Base-by-base conservation (phyloP, 1,140 invertebrate genomes). In the Nasonia vitripennis region DNA sequence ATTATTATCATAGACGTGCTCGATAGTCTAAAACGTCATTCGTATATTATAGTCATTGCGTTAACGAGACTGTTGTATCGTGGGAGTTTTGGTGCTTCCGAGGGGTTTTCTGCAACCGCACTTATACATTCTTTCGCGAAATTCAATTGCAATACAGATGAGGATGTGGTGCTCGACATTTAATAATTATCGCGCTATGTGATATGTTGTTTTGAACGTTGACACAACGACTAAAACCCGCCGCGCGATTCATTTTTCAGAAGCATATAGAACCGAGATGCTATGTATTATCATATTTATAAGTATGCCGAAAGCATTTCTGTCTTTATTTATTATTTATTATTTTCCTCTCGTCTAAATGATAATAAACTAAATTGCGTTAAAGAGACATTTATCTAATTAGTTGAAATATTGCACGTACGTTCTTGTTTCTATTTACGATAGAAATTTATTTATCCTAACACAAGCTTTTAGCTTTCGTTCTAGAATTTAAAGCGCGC, bases 331-430 rank as follows among this genome's bases (percentile, higher is more conserved):
- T 27, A 27, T 27, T 27, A 27, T 27, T 37, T 34, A 14, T 62
- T 45, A 79, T 71, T 55, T 70, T 55, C 41, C 20, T 73, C n/a
- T 79, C 3, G n/a, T 51, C 34, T 70, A 78, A 48, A 31, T 71
- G 62, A 84, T 41, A 62, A 41, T 84, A 4, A 84, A 79, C 70
- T 77, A 83, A 78, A 68, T 68, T 14, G 41, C 34, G 5, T n/a
- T 9, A 41, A 79, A 27, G 12, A 75, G 4, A 37, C 11, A 67
- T 81, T 37, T 9, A 75, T 73, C 27, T 75, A 81, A 81, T 81
- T 11, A 51, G 74, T 68, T 86, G 78, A 82, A 86, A 70, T 81
- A 86, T 86, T 86, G 84, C 84, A 86, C 84, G 37, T 70, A 86
- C 84, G 37, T 70, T 51, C 51, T 12, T 23, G 14, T 68, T 62